Evolutionary conservation across 2,888 invertebrate species (phyloP).

Genomic region (Drosophila vallismaia): DNA sequence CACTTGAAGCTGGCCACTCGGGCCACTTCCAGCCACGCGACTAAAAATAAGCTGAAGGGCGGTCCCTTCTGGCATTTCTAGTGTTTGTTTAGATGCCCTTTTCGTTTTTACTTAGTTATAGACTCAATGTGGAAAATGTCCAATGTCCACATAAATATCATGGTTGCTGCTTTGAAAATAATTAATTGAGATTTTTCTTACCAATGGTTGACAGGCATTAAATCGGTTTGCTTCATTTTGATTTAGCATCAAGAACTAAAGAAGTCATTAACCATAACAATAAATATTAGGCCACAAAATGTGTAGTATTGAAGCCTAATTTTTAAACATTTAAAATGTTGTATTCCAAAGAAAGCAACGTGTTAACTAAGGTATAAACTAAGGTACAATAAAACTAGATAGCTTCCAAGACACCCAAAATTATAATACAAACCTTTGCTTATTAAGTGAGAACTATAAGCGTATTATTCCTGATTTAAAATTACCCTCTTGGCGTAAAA

Average conservation of each 20-base stretch:
- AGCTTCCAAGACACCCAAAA: no score
- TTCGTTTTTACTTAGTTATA: conserved; percentile 15
- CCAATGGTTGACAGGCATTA: conserved; percentile 6
- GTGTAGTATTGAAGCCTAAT: background rate
- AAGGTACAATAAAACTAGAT: background rate
- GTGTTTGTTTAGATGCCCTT: conserved; percentile 44
- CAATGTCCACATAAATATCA: conserved; percentile 5
- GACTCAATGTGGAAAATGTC: conserved; percentile 14
- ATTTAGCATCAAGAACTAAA: background rate
- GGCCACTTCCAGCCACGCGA: conserved; percentile 43
- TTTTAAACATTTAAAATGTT: no score
- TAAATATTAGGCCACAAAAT: background rate
- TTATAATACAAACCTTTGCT: background rate
- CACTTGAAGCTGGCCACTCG: conserved; percentile 42
- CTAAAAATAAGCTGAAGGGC: conserved; percentile 50
- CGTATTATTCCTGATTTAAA: conserved; percentile 16
- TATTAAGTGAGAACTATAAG: conserved; percentile 3
- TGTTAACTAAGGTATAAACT: no score
- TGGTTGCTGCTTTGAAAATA: conserved; percentile 3
- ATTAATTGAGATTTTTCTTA: conserved; percentile 4
- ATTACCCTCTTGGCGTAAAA: conserved; percentile 15
- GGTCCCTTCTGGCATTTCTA: conserved; percentile 40
- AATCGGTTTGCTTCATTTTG: background rate
- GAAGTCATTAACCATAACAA: background rate
- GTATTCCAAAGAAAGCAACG: no score